Evolutionary conservation across 2,888 invertebrate species (phyloP).

Genomic region (Heliconius aoede): DNA sequence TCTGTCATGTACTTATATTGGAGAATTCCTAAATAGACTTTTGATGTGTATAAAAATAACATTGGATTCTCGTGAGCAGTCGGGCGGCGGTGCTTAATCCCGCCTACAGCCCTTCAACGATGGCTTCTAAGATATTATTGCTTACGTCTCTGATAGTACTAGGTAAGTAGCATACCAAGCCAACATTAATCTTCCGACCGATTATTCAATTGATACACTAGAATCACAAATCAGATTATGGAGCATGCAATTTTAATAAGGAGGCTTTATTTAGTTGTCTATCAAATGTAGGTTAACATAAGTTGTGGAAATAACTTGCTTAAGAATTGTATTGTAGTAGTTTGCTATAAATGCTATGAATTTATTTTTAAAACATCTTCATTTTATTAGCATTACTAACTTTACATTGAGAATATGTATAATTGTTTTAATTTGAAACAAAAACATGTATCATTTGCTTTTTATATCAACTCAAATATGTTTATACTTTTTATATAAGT

Average conservation of each 20-base stretch:
- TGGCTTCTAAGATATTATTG: constrained; percentile 58
- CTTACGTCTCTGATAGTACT: constrained; percentile 59
- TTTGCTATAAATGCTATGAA: not conserved
- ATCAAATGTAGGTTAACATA: constrained; percentile 10
- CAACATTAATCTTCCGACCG: constrained; percentile 33
- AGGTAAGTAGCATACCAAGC: constrained; percentile 59
- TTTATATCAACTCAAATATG: constrained; percentile 1
- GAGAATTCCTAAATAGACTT: constrained; percentile 78
- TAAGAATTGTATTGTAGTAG: not conserved
- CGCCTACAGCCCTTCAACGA: constrained; percentile 63
- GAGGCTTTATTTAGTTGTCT: constrained; percentile 30
- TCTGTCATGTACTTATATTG: constrained; percentile 72
- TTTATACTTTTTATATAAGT: not conserved
- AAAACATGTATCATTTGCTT: not conserved
- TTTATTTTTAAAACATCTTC: not conserved
- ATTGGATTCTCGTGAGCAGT: constrained; percentile 70
- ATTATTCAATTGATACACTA: constrained; percentile 43
- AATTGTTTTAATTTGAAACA: not conserved
- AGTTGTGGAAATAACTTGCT: not conserved
- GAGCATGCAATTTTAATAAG: constrained; percentile 38
- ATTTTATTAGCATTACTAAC: not conserved
- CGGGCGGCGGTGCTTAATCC: constrained; percentile 62
- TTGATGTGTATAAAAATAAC: constrained; percentile 82
- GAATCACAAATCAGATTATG: constrained; percentile 34
- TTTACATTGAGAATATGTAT: not conserved